These are phyloP conservation scores for Macquaria ambigua DNA, from an alignment of 2,113 vertebrate species.

Conservation along the genomic window DNA sequence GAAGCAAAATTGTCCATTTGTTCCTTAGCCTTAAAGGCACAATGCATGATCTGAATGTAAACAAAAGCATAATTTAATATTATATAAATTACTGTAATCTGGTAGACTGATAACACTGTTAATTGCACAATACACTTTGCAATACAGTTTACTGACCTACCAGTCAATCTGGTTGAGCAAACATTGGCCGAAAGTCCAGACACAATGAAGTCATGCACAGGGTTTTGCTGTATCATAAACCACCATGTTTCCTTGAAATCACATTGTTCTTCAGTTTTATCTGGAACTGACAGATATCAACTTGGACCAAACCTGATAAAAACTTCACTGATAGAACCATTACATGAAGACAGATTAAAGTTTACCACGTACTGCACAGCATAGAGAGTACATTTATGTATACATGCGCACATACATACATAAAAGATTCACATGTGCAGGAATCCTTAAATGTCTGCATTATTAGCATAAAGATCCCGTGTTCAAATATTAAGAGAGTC, in stretches of 20 bases:
- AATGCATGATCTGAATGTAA: too few species aligned
- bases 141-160: constrained; percentile 48
- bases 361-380: not conserved
- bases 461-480: too few species aligned
- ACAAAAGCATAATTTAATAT: too few species aligned
- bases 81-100: too few species aligned
- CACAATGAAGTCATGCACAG: constrained; percentile 66
- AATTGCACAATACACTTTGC: not conserved
- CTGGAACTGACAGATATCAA: constrained; percentile 45
- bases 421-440: not conserved
- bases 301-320: constrained; percentile 46
- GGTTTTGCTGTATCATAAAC: constrained; percentile 54
- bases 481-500: too few species aligned
- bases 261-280: constrained; percentile 62
- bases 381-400: not conserved
- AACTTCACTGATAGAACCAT: constrained; percentile 7
- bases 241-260: not conserved
- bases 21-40: too few species aligned
- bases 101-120: not conserved
- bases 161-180: constrained; percentile 52
- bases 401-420: not conserved
- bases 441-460: not conserved
- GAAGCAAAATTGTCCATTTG: not conserved
- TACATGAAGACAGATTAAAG: constrained; percentile 33
- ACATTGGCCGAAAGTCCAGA: constrained; percentile 76